Base-by-base conservation (phyloP, 2,888 invertebrate species). In the Parnassius apollo region DNA sequence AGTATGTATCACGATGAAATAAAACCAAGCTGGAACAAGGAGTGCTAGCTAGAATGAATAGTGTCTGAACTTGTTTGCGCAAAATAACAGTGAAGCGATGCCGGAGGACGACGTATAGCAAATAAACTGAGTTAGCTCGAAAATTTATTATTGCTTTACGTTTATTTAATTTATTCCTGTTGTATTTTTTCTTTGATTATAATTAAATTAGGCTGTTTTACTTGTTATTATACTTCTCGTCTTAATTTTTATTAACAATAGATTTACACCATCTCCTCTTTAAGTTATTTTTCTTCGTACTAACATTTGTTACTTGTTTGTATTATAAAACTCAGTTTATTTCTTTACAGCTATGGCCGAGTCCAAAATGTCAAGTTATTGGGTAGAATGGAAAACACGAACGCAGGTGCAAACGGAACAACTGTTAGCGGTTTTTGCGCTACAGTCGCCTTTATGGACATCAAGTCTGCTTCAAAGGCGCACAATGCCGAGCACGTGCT, bases 341-440 rank as follows among this genome's bases (percentile, higher is more conserved):
- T 65, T 57, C 67, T 74, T 75, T 93, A 63, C 94, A 98, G 98
- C 94, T 98, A 97, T 97, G 98, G 98, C 93, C 97, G 97, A 93
- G 98, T 98, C 93, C 98, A 98, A 94, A 98, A 96, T 94, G 97
- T 97, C 94, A 97, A 97, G 93, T 93, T 98, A 92, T 94, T 97
- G 94, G 94, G 96, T 87, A 88, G 91, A 88, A 86, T 86, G 83
- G 93, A 92, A 83, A 91, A 83, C 86, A 85, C 88, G 85, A 86
- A 80, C 88, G 81, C 88, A 83, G 89, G 82, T 82, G 88, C 93
- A 80, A 90, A 85, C 79, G 89, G 88, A 75, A 87, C 88, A 78
- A 86, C 91, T 74, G 86, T 92, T 88, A 93, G 93, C 88, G 94
- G 95, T 84, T 93, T 95, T 88, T 96, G 96, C 93, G 97, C 96